Percentiles rank a stretch among this genome's conserved stretches.
phyloP scores from a whole-genome alignment of 2,888 invertebrate genomes.

The Hyposoter didymator region DNA sequence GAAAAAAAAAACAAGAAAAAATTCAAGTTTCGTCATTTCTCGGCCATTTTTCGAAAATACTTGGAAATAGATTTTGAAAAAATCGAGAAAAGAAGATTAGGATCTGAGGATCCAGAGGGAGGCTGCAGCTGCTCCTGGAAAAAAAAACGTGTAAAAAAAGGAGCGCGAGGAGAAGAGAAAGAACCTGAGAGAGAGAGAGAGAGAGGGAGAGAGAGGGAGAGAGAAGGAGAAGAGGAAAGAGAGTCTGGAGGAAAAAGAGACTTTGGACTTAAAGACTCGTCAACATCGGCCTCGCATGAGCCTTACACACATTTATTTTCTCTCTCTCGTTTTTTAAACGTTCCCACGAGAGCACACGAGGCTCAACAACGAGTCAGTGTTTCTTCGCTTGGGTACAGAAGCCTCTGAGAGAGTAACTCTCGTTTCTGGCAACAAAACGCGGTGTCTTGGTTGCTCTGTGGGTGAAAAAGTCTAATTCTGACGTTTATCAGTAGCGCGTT shows the following conservation, averaged over 20 bases:
- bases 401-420: slow-evolving; percentile 18
- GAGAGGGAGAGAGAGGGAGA: background rate
- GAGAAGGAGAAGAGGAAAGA: slow-evolving; percentile 21
- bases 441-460: background rate
- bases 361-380: slow-evolving; percentile 45
- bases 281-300: slow-evolving; percentile 55
- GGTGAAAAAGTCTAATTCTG: background rate
- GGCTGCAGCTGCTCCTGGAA: slow-evolving; percentile 38
- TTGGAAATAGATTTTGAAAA: background rate
- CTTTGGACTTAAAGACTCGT: slow-evolving; percentile 64
- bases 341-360: slow-evolving; percentile 49
- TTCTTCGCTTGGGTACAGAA: slow-evolving; percentile 28
- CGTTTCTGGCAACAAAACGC: slow-evolving; percentile 29
- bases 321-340: slow-evolving; percentile 47
- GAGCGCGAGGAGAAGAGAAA: slow-evolving; percentile 28
- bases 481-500: background rate
- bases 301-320: slow-evolving; percentile 50
- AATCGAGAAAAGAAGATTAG: too few relatives aligned
- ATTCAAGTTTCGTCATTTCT: background rate
- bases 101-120: slow-evolving; percentile 14
- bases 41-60: background rate
- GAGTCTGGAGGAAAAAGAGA: slow-evolving; percentile 45
- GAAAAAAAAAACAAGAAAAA: background rate
- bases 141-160: slow-evolving; percentile 8
- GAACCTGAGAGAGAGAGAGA: background rate